Evolutionary conservation across 2,797 vertebrate species (phyloP), one percentile per base, ranked within the genome.

Genomic region (Otolemur crassicaudatus): DNA sequence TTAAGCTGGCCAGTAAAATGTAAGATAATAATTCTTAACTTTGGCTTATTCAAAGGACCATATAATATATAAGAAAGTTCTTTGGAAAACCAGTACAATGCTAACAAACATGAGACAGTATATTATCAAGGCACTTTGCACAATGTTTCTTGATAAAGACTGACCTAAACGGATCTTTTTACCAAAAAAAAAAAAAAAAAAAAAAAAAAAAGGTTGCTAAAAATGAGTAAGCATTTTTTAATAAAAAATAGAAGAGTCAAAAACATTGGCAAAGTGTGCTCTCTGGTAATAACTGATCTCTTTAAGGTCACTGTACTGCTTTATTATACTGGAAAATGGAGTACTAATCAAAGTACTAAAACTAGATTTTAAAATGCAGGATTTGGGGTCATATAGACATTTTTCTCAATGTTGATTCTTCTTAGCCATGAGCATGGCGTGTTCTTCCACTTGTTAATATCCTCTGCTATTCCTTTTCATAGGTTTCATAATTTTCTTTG

Each of bases 341-440:
- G 49, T 23, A 29, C 53, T 96, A 76, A 95, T 81, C 65, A 70
- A 94, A 94, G 79, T 53, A 90, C 82, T 91, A 95, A 91, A 94
- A 92, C 3, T 16, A 53, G 49, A 89, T 84, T 93, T 94, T 95
- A 65, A 97, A 93, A 95, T 40, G 27, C 13, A 70, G 17, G n/a
- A 61, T 34, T 88, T 70, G 14, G 49, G 49, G 49, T 53, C 49
- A 16, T 53, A 53, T 53, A 53, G 49, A 53, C 49, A 16, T 53
- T 53, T 53, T 53, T 53, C 49, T 53, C 49, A 53, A 53, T 53
- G 49, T 53, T 53, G 49, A 53, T 53, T 53, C 14, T 53, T 14
- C 14, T 53, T 53, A 53, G 49, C 49, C 49, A 53, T 53, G 49
- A 53, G 4, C 14, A 53, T 53, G 49, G 49, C 16, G 13, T 53